These are phyloP conservation scores for Nematostella vectensis DNA, from an alignment of 92 coral and sea anemone species.

Conservation along the genomic window DNA sequence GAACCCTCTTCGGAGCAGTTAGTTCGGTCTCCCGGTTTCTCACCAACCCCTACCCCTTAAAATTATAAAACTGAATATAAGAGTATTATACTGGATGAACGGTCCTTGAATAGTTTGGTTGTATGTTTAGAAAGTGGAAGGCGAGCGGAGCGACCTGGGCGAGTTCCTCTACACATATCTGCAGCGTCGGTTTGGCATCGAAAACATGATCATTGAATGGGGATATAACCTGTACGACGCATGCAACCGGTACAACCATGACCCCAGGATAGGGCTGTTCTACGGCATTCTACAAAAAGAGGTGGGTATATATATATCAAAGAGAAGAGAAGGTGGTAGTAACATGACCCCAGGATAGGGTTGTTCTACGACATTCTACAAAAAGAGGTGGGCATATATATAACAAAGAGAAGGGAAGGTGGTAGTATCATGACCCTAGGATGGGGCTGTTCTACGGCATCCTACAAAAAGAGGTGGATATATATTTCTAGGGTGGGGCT, in stretches of 20 bases:
- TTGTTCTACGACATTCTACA: slow-evolving; percentile 73
- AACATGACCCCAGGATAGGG: slow-evolving; percentile 85
- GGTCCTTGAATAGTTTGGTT: too few species aligned
- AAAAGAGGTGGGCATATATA: slow-evolving; percentile 55
- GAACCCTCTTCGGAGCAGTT: too few species aligned
- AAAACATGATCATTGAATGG: slow-evolving; percentile 93
- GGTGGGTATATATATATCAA: slow-evolving; percentile 24
- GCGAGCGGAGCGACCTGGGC: slow-evolving; percentile 68
- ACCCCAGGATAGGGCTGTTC: slow-evolving; percentile 83
- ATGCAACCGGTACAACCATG: slow-evolving; percentile 81
- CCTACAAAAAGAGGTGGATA: slow-evolving; percentile 75
- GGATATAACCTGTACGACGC: slow-evolving; percentile 92
- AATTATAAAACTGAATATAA: too few species aligned
- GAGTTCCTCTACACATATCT: slow-evolving; percentile 80
- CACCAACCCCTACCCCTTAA: too few species aligned
- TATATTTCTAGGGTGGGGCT: not conserved
- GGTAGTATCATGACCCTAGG: slow-evolving; percentile 89
- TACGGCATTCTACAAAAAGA: slow-evolving; percentile 78
- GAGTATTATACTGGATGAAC: too few species aligned
- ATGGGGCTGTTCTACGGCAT: slow-evolving; percentile 77
- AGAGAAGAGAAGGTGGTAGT: slow-evolving; percentile 62
- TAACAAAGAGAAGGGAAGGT: not conserved
- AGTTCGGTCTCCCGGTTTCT: too few species aligned
- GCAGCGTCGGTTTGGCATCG: slow-evolving; percentile 92
- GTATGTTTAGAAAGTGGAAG: slow-evolving; percentile 62